phyloP scores from a whole-genome alignment of 2,113 vertebrate species.

The Cromileptes altivelis region DNA sequence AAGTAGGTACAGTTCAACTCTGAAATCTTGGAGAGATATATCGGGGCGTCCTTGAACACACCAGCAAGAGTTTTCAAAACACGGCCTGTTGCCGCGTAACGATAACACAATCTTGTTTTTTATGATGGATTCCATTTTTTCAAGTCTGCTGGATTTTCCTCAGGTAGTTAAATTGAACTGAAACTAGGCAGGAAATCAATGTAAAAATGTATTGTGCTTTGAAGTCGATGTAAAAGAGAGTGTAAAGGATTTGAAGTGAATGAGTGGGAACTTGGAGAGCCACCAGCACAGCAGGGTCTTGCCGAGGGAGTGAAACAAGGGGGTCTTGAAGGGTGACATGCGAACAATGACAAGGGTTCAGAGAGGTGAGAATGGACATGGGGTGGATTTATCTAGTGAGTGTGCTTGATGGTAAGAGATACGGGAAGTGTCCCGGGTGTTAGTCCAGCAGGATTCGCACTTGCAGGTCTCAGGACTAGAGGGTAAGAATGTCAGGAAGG shows the following conservation, averaged over 20 bases:
- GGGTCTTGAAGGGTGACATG: conserved; percentile 4
- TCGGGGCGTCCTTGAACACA: too few relatives aligned
- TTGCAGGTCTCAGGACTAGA: conserved; percentile 8
- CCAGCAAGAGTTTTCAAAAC: too few relatives aligned
- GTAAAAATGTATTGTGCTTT: not conserved
- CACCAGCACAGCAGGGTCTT: not conserved
- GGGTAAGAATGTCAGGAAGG: conserved; percentile 6
- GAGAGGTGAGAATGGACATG: conserved; percentile 54
- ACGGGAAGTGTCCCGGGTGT: not conserved
- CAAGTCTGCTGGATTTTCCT: too few relatives aligned
- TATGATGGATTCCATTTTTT: too few relatives aligned
- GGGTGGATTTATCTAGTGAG: conserved; percentile 24
- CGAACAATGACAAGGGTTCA: conserved; percentile 26
- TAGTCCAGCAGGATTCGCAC: conserved; percentile 45
- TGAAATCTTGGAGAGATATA: too few relatives aligned
- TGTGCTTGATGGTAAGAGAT: not conserved
- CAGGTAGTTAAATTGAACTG: not conserved
- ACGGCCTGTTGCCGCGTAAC: too few relatives aligned
- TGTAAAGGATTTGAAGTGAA: not conserved
- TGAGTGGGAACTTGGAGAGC: conserved; percentile 3
- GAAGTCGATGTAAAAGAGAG: not conserved
- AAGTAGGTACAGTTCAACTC: too few relatives aligned
- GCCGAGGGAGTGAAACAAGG: conserved; percentile 8
- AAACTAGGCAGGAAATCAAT: not conserved
- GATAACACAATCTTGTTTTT: too few relatives aligned